These are phyloP conservation scores for Octodon degus DNA, from an alignment of 2,113 vertebrate genomes.

Conservation along the genomic window DNA sequence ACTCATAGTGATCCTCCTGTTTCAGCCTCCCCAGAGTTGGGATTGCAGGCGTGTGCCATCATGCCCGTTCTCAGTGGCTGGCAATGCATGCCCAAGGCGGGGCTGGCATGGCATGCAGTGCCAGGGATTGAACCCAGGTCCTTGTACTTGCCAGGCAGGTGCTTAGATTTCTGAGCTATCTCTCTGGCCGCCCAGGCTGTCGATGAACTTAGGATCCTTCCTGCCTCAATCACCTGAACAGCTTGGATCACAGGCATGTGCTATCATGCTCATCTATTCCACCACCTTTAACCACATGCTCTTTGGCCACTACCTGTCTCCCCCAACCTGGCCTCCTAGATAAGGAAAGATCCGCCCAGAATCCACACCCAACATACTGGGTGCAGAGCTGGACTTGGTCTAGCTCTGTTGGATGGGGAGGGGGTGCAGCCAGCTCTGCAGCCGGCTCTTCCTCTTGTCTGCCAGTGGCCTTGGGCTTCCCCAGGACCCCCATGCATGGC, in stretches of 20 bases:
- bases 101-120: too few species aligned
- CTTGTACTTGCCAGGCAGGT: too few species aligned
- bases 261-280: not conserved
- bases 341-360: not conserved
- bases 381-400: not conserved
- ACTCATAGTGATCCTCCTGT: too few species aligned
- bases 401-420: not conserved
- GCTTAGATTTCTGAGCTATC: too few species aligned
- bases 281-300: rapidly evolving
- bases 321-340: not conserved
- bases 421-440: not conserved
- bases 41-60: too few species aligned
- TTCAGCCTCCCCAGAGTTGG: too few species aligned
- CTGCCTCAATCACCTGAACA: not conserved
- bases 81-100: too few species aligned
- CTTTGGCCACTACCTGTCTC: not conserved
- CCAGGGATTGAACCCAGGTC: too few species aligned
- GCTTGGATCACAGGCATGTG: not conserved
- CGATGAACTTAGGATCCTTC: not conserved
- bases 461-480: not conserved
- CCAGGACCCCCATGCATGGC: not conserved
- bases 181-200: not conserved
- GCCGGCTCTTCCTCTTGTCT: not conserved
- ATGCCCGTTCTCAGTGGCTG: too few species aligned
- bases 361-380: not conserved